phyloP scores from a whole-genome alignment of 2,797 vertebrate species.

The Hybognathus amarus region DNA sequence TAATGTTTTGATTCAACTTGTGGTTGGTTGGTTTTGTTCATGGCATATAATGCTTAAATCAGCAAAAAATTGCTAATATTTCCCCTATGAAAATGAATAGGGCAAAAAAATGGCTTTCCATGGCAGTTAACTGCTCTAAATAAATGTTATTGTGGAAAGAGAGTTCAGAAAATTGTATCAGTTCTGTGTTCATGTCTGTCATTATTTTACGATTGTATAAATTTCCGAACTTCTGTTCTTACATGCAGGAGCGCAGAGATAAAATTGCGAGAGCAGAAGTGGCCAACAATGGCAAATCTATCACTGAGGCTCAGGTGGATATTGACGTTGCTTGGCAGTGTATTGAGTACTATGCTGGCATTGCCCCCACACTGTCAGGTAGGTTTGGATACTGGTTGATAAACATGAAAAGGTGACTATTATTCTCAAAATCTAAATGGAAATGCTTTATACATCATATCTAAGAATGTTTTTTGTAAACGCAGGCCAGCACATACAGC shows the following conservation, averaged over 20 bases:
- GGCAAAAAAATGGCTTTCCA: neutral
- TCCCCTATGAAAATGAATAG: neutral
- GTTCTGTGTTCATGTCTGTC: neutral
- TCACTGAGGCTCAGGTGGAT: conserved; percentile 88
- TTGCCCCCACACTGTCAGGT: conserved; percentile 90
- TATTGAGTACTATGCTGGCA: conserved; percentile 92
- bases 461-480: neutral
- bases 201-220: neutral
- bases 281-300: conserved; percentile 93
- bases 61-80: no score
- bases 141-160: neutral
- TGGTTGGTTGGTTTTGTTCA: no score
- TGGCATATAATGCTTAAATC: neutral
- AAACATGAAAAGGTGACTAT: neutral
- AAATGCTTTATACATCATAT: neutral
- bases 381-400: neutral
- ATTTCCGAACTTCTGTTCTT: neutral
- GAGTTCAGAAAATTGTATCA: neutral
- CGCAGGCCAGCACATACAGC: conserved; percentile 92
- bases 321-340: conserved; percentile 87
- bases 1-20: no score
- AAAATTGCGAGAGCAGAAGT: conserved; percentile 87
- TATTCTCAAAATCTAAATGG: neutral
- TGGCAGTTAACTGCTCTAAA: neutral
- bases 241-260: conserved; percentile 83